Base-by-base conservation (phyloP, 37 sponge, comb jelly and placozoan species). In the Halisarca cf. caerulea region DNA sequence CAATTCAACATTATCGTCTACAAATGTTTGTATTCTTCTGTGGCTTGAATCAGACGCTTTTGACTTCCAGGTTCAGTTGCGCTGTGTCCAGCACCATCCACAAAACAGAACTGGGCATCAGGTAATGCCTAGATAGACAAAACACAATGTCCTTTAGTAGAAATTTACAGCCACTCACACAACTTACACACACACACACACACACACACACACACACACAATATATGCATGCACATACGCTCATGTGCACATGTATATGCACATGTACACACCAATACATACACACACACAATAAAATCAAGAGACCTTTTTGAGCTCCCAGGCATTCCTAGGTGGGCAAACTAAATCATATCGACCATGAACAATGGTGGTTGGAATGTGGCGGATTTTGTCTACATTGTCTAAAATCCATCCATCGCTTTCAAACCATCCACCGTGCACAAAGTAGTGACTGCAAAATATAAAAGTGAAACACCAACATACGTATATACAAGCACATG, bases 281-380 rank as follows among this genome's bases (percentile, higher is more conserved):
- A n/a, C n/a, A n/a, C n/a, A n/a, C n/a, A n/a, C n/a, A n/a, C n/a
- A n/a, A n/a, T n/a, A n/a, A 35, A 6, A n/a, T n/a, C n/a, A n/a
- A n/a, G n/a, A n/a, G n/a, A 79, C 91, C 81, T 87, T 83, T 59
- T 91, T 88, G n/a, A 91, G 82, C 23, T 91, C 88, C 88, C 88
- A 91, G 17, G 91, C 91, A 44, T 83, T 91, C 58, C 79, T 83
- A 28, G 62, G 37, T 15, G 91, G 91, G n/a, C 86, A 86, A 20
- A 91, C 87, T 24, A 91, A 0, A 66, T 91, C 91, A 80, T 91
- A 91, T 23, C 91, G 40, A 0, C 91, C 91, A 77, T 91, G 91
- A 17, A 91, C 82, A 32, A 91, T 87, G 54, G 78, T 75, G 53
- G 70, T 68, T 2, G 91, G 91, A 35, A 91, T 87, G 74, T 91